These are phyloP conservation scores for Lucilia sericata DNA, from an alignment of 1,140 invertebrate genomes.

Conservation along the genomic window DNA sequence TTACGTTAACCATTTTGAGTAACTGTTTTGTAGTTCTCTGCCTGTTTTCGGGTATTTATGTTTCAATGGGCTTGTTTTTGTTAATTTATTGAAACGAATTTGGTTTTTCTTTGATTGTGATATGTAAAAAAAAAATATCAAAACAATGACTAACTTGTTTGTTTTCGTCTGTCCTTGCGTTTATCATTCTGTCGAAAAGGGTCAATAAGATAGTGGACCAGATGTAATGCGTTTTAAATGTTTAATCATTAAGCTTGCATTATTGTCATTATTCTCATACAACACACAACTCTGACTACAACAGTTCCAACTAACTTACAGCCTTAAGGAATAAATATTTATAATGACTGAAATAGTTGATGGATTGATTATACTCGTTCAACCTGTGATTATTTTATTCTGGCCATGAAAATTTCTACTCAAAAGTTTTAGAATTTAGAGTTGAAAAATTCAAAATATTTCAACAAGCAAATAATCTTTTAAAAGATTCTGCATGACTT, in stretches of 20 bases:
- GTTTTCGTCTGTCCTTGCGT: not conserved
- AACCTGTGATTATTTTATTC: not conserved
- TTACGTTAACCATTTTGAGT: too few species aligned
- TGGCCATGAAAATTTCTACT: not conserved
- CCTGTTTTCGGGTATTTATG: not conserved
- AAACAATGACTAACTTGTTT: not conserved
- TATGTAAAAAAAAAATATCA: not conserved
- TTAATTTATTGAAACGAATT: constrained; percentile 36
- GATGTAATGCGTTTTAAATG: constrained; percentile 30
- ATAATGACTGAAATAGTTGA: not conserved
- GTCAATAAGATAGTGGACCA: not conserved
- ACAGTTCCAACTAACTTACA: too few species aligned
- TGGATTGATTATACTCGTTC: not conserved
- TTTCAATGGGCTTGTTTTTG: not conserved
- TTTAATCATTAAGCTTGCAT: not conserved
- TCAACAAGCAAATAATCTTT: not conserved
- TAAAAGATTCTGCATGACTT: not conserved
- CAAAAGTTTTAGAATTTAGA: not conserved
- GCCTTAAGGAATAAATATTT: too few species aligned
- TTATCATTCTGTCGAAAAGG: not conserved
- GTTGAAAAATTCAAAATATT: not conserved
- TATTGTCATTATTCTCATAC: not conserved
- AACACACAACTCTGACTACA: not conserved
- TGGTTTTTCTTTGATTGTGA: constrained; percentile 5
- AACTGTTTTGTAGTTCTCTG: not conserved